Evolutionary conservation across 2,888 invertebrate genomes (phyloP), one percentile per base, ranked within the genome.

Genomic region (Hecatera dysodea): DNA sequence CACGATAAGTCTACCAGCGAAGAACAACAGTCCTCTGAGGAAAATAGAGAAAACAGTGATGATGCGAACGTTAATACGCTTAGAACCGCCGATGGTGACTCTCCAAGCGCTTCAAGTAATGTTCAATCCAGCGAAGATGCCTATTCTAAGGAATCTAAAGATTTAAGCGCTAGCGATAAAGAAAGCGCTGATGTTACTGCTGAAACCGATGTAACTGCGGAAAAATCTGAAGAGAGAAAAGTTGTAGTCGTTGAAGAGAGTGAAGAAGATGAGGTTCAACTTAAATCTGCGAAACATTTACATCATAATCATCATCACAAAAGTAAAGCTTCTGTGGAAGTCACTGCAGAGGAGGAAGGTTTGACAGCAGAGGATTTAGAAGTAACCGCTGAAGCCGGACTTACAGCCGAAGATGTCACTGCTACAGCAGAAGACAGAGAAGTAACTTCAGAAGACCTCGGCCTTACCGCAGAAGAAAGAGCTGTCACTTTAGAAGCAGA

Each of bases 1-100:
- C 76, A 59, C 5, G 75, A 79, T 19, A 77, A 77, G 22, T 75
- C 57, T 39, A 67, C 76, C 8, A 80, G 81, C 1, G 78, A 77
- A 19, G 77, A 78, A 24, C 81, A 70, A 1, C 77, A 61, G 15
- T 76, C 77, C 22, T 65, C 52, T 15, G 77, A 76, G 3, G 81
- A 80, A 12, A 66, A 46, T 1, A 50, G 1, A 0, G 36, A 48
- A 9, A 42, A 52, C 39, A 79, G 60, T 46, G 79, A 59, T 1
- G 46, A 60, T 6, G 22, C 12, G 2, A 64, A 55, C n/a, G 60
- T 11, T 7, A 75, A 77, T 33, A 12, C 36, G 8, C 9, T 76
- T 33, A 53, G 52, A 29, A 0, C 24, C 2, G 48, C 7, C 1
- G 39, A 44, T 17, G 36, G 19, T 6, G 57, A 80, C 12, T 48